Base-by-base conservation (phyloP, 2,113 vertebrate genomes). In the Amazona vittata region DNA sequence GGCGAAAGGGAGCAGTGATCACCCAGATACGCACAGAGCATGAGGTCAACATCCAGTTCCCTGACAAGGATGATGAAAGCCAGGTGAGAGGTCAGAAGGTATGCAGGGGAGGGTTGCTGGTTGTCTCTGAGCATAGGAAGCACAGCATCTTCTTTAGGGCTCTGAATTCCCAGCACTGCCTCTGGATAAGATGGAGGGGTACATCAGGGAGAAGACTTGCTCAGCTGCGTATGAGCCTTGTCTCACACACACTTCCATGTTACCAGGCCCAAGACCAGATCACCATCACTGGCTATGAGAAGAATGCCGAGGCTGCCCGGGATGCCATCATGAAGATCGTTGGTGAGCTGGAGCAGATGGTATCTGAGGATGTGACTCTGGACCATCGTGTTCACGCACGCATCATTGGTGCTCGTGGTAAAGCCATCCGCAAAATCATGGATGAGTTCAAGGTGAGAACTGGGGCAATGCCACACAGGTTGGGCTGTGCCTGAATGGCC, bases 371-470 rank as follows among this genome's bases (percentile, higher is more conserved):
- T 18, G 99, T 99, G 86, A 99, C 98, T 1, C 97, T 99, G 94
- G 99, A 99, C 98, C 99, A 99, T 97, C 99, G 98, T 6, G 99
- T 99, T 39, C 99, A 99, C 0, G 99, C 99, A 8, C 99, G 99
- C 88, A 99, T 99, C 89, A 99, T 99, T 1, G 99, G 99, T 3
- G 99, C 98, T 15, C 99, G 99, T 4, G 99, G 99, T 70, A 99
- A 99, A 97, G 99, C 99, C 94, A 99, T 99, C 97, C 99, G 99
- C 83, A 99, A 99, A 94, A 99, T 99, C 97, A 99, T 99, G 99
- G 99, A 99, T 46, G 99, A 99, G 78, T 99, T 99, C 97, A 99
- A 99, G 98, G 99, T 99, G 93, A 97, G 98, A 2, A 0, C 1
- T 22, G 21, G 37, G 47, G 15, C 1, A 0, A 0, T 18, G 79